Evolutionary conservation across 2,888 invertebrate species (phyloP).

Genomic region (Dasysyrphus tricinctus): DNA sequence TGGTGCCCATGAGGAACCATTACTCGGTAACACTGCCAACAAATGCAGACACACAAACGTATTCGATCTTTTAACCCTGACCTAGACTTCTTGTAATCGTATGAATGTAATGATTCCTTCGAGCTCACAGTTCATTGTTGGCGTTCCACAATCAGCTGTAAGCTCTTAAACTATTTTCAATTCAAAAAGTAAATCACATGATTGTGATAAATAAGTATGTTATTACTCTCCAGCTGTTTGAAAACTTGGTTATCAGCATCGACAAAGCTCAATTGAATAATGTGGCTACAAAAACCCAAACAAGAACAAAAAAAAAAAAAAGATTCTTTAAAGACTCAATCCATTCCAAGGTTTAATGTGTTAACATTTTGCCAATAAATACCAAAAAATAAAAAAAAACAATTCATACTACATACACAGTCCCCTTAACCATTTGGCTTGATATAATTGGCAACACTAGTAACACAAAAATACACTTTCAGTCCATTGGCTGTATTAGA

Average conservation of each 20-base stretch:
- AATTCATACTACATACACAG: neutral
- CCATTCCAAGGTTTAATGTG: slow-evolving; percentile 5
- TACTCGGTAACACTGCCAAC: neutral
- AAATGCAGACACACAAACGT: neutral
- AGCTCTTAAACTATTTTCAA: neutral
- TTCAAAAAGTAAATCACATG: too few species aligned
- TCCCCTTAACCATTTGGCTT: slow-evolving; percentile 19
- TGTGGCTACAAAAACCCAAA: neutral
- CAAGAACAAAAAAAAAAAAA: neutral
- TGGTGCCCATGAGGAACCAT: too few species aligned
- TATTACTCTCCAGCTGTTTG: too few species aligned
- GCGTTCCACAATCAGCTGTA: neutral
- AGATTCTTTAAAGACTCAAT: neutral
- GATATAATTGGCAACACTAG: slow-evolving; percentile 43
- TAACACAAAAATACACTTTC: slow-evolving; percentile 39
- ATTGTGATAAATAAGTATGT: too few species aligned
- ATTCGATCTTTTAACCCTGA: neutral
- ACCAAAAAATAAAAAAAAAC: neutral
- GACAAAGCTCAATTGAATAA: neutral
- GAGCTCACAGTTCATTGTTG: neutral
- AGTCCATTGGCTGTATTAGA: neutral
- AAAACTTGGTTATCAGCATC: too few species aligned
- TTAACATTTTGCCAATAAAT: slow-evolving; percentile 16
- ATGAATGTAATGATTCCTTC: neutral
- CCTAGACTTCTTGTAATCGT: neutral